phyloP scores from a whole-genome alignment of 1,140 invertebrate genomes.

The Macrobrachium rosenbergii region DNA sequence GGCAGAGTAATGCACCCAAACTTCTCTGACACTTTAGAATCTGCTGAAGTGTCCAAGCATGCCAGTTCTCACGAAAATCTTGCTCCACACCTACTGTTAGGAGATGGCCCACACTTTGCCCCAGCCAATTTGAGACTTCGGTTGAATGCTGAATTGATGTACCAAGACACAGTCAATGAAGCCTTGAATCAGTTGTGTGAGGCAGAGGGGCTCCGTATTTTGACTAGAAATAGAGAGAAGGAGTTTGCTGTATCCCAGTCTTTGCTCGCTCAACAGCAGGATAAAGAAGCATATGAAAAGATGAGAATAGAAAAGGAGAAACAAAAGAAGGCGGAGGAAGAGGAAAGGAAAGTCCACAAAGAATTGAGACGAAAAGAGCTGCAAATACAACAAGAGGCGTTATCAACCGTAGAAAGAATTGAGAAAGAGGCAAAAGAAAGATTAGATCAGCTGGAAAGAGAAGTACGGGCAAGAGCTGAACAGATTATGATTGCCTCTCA shows the following conservation, averaged over 20 bases:
- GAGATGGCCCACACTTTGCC: slow-evolving; percentile 41
- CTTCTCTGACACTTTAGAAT: slow-evolving; percentile 16
- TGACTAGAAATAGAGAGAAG: slow-evolving; percentile 31
- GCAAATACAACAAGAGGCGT: slow-evolving; percentile 36
- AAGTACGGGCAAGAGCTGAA: slow-evolving; percentile 46
- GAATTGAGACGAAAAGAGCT: slow-evolving; percentile 39
- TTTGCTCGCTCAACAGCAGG: slow-evolving; percentile 44
- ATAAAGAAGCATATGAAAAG: slow-evolving; percentile 8
- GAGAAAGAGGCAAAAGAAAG: slow-evolving; percentile 48
- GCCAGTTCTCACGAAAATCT: slow-evolving; percentile 4
- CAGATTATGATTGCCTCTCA: slow-evolving; percentile 32
- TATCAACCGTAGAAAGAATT: slow-evolving; percentile 45
- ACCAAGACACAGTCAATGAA: slow-evolving; percentile 51
- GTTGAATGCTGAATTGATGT: slow-evolving; percentile 57
- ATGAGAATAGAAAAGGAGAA: slow-evolving; percentile 14
- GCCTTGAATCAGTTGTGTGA: slow-evolving; percentile 40
- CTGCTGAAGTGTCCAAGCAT: slow-evolving; percentile 11
- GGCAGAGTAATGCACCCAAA: slow-evolving; percentile 4
- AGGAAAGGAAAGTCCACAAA: not conserved
- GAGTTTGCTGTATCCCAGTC: slow-evolving; percentile 35
- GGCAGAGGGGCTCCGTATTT: slow-evolving; percentile 33
- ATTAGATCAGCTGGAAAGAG: slow-evolving; percentile 38
- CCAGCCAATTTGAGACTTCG: slow-evolving; percentile 49
- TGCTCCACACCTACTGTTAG: slow-evolving; percentile 45
- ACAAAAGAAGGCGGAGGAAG: slow-evolving; percentile 23